Evolutionary conservation across 2,797 vertebrate genomes (phyloP), one percentile per base, ranked within the genome.

Genomic region (Salarias fasciatus): DNA sequence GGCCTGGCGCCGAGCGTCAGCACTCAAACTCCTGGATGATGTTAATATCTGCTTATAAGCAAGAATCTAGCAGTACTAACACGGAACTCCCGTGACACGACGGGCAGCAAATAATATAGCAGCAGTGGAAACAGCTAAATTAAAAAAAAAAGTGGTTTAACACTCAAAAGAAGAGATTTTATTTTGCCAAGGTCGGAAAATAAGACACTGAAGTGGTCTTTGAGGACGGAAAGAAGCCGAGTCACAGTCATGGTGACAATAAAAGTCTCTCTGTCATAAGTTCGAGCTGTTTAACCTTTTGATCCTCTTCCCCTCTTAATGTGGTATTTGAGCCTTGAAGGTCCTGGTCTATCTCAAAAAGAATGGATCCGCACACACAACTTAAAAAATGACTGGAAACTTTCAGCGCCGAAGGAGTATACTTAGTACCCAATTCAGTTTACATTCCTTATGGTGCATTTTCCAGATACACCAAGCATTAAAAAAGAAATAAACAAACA

Each of bases 271-370:
- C 82, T 75, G 80, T 82, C 75, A 71, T 62, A 70, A 79, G 77
- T 74, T 75, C 33, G 69, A 86, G 69, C 71, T 43, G 67, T 86
- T 90, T 86, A 83, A 87, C 89, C 87, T 89, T 80, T 78, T 82
- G 77, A 85, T 86, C 77, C 66, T 74, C 60, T 54, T 42, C 47
- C 47, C 49, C 40, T 38, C 67, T 52, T 79, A 62, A 64, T 69
- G 72, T 63, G 75, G 44, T 44, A 77, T 74, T 54, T 29, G 46
- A 66, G 57, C 37, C 61, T 63, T 31, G 8, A 48, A 62, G 49
- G 45, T 76, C 72, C 30, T 55, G 43, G 28, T 36, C 38, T 24
- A 13, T 61, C 35, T 5, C 57, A 76, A 53, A 63, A 28, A 54
- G 40, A 46, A 1, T 33, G 45, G 11, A 47, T 14, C 30, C 40